These are phyloP conservation scores for Procambarus clarkii DNA, from an alignment of 1,140 invertebrate species.

Conservation along the genomic window DNA sequence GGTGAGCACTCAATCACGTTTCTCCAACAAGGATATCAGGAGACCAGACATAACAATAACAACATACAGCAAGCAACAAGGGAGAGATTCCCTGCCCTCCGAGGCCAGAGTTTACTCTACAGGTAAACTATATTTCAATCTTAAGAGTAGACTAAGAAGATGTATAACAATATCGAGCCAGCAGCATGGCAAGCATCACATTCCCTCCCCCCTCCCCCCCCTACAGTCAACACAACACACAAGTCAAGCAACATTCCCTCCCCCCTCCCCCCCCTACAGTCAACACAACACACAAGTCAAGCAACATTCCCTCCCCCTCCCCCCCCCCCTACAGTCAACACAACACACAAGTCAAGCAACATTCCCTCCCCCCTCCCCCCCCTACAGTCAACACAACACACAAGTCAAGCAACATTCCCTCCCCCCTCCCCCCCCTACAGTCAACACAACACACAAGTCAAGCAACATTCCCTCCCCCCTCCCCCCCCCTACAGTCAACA, in stretches of 20 bases:
- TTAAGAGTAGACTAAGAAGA: too few relatives aligned
- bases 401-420: background rate
- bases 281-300: too few relatives aligned
- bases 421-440: background rate
- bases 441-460: too few relatives aligned
- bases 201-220: background rate
- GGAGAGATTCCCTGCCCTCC: too few relatives aligned
- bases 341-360: background rate
- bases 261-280: background rate
- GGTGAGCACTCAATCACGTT: too few relatives aligned
- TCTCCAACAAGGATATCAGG: too few relatives aligned
- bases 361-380: background rate
- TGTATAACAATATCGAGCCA: too few relatives aligned
- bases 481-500: background rate
- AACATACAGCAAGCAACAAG: too few relatives aligned
- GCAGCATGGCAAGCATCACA: background rate
- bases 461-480: background rate
- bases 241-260: background rate
- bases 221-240: background rate
- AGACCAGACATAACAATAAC: too few relatives aligned
- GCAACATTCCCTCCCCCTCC: background rate
- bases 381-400: background rate
- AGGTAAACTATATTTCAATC: too few relatives aligned
- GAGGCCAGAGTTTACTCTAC: too few relatives aligned
- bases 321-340: background rate